Base-by-base conservation (phyloP, 1,140 invertebrate genomes). In the Drosophila chauvacae region DNA sequence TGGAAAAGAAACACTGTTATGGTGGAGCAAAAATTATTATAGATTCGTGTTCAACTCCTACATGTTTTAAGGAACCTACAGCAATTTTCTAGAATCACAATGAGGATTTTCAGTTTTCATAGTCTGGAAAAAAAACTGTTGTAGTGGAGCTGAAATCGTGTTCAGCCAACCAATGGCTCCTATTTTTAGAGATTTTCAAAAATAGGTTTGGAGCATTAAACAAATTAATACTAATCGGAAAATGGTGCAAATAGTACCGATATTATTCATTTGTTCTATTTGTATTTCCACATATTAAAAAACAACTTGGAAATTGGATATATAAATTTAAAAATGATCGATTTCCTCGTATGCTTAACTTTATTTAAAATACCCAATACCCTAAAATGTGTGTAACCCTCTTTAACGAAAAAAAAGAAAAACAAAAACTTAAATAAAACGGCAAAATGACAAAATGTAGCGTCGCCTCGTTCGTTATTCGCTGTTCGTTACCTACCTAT, bases 371-470 rank as follows among this genome's bases (percentile, higher is more conserved):
- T 16, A 16, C 13, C 4, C 14, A 44, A 58, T 58, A 58, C 39
- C 39, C 64, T 47, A 33, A 10, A 39, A 37, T 47, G 30, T 60
- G 63, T 61, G 41, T 44, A 51, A 18, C 5, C 45, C 23, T 28
- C 23, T 23, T 23, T 23, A 23, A 23, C 23, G 23, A 4, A 10
- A 2, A 51, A 58, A 2, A 51, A 58, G 62, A 2, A 51, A 58
- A 65, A 2, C 33, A 58, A 65, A 70, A 53, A 51, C 30, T 10
- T 62, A 62, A 82, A 58, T 45, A 69, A 72, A 72, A 72, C 66
- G 66, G 69, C 69, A 33, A 72, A 80, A 87, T 87, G 85, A 90
- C 84, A 88, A 87, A 87, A 80, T 66, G 68, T 77, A 71, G 68
- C 57, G 58, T 65, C 48, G 80, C 62, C 44, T 57, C 80, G 72